phyloP scores from a whole-genome alignment of 2,113 vertebrate genomes.

The Tyto alba region DNA sequence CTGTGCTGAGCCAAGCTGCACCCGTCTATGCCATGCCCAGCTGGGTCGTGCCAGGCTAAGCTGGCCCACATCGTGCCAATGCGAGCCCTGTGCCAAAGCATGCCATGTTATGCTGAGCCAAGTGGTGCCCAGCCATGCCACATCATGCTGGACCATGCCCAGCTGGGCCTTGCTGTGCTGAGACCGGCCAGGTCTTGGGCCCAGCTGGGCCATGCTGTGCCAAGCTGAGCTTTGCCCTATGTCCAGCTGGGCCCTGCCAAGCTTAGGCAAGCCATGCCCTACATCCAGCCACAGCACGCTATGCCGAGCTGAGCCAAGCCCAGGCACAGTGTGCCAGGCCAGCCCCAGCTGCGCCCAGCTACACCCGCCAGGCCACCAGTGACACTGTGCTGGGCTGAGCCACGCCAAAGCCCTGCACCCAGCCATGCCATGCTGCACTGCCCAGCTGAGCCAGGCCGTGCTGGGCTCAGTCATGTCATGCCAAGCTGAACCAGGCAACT shows the following conservation, averaged over 20 bases:
- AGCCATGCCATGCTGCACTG: neutral
- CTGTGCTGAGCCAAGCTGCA: neutral
- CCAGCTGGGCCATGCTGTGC: neutral
- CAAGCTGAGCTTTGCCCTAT: neutral
- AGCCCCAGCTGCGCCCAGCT: neutral
- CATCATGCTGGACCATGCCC: neutral
- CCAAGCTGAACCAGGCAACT: neutral
- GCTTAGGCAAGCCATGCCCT: neutral
- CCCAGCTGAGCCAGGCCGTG: neutral
- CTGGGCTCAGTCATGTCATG: neutral
- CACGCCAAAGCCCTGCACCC: too few relatives aligned
- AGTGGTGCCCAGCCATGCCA: neutral
- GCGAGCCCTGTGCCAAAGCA: neutral
- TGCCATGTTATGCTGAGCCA: neutral
- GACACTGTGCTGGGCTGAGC: neutral
- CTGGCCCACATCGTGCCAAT: neutral
- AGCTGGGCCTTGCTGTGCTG: neutral
- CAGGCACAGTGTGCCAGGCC: neutral
- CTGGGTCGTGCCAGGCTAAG: neutral
- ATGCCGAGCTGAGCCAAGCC: neutral
- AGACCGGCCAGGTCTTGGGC: too few relatives aligned
- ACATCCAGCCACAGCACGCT: accelerated
- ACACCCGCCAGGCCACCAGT: neutral
- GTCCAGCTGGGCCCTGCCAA: neutral
- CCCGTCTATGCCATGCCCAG: neutral